phyloP scores from a whole-genome alignment of 2,888 invertebrate species.

The Cheilosia vernalis region DNA sequence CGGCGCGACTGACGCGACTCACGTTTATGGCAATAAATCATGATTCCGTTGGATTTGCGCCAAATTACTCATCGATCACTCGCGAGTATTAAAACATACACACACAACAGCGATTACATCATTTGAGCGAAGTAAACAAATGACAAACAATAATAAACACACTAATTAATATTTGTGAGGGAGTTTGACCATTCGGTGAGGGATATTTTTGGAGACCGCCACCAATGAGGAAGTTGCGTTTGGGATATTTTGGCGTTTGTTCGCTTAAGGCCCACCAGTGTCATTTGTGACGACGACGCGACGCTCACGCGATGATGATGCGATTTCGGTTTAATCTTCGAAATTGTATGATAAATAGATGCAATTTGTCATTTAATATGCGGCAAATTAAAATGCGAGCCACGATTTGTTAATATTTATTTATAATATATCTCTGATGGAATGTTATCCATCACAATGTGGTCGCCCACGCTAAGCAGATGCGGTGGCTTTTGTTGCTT shows the following conservation, averaged over 20 bases:
- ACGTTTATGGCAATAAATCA: constrained; percentile 54
- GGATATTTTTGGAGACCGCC: constrained; percentile 18
- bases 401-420: constrained; percentile 41
- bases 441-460: constrained; percentile 9
- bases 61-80: constrained; percentile 63
- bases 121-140: constrained; percentile 56
- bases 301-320: constrained; percentile 39
- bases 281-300: constrained; percentile 18
- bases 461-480: neutral
- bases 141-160: constrained; percentile 63
- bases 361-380: constrained; percentile 66
- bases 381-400: constrained; percentile 29
- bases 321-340: constrained; percentile 46
- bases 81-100: constrained; percentile 13
- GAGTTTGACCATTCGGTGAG: constrained; percentile 11
- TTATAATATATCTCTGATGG: constrained; percentile 8
- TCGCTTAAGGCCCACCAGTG: constrained; percentile 32
- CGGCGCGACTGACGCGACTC: neutral
- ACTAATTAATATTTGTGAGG: constrained; percentile 62
- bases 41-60: constrained; percentile 53
- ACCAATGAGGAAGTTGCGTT: constrained; percentile 64
- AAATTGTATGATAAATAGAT: constrained; percentile 61
- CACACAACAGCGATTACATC: constrained; percentile 54
- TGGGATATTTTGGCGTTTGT: neutral
- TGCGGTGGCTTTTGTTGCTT: neutral